phyloP scores from a whole-genome alignment of 2,113 vertebrate species.

The Chrysochloris asiatica region DNA sequence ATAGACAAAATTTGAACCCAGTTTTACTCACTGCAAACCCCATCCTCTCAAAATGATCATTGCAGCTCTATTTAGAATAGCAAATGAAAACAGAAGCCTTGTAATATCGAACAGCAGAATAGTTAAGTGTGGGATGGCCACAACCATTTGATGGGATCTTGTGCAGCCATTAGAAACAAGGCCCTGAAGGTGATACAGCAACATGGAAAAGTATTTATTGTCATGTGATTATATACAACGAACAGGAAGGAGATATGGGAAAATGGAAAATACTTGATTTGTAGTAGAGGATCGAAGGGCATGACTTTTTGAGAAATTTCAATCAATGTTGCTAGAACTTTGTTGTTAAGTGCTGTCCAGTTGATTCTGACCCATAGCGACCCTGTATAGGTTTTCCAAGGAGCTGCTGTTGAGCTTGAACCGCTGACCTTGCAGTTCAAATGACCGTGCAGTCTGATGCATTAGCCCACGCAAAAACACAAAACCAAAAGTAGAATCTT shows the following conservation, averaged over 20 bases:
- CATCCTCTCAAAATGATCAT: background rate
- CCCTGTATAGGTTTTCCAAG: too few species aligned
- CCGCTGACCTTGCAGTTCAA: too few species aligned
- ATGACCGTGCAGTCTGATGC: too few species aligned
- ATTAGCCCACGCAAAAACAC: too few species aligned
- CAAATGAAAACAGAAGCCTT: background rate
- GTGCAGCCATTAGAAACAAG: background rate
- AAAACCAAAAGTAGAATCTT: background rate
- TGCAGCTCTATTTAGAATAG: background rate
- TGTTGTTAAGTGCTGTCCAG: constrained; percentile 31
- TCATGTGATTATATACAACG: background rate
- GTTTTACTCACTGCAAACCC: background rate
- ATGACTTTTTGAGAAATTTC: background rate
- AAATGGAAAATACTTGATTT: background rate
- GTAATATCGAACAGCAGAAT: background rate
- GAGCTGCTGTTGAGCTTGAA: too few species aligned
- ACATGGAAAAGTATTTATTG: background rate
- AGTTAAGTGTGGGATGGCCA: background rate
- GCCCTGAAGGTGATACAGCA: background rate
- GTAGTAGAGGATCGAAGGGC: background rate
- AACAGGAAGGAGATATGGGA: background rate
- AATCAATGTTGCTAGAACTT: background rate
- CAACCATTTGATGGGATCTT: background rate
- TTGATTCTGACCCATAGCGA: too few species aligned
- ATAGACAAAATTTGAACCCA: background rate